phyloP scores from a whole-genome alignment of 2,113 vertebrate species.

The Xiphorhynchus elegans region DNA sequence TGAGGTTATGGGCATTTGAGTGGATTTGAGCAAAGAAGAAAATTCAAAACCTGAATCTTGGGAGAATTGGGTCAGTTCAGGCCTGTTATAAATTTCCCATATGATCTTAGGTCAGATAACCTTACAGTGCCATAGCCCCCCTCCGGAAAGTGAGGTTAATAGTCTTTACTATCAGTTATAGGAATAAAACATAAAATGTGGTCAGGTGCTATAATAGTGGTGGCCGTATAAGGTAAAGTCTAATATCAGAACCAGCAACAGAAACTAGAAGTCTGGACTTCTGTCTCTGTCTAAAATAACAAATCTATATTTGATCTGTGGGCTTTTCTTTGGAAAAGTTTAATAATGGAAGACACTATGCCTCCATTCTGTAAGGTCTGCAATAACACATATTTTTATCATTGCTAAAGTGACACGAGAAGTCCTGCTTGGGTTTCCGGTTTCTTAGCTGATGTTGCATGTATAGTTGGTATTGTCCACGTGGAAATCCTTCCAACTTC shows the following conservation, averaged over 20 bases:
- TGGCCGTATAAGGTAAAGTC: background rate
- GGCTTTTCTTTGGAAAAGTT: background rate
- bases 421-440: background rate
- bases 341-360: background rate
- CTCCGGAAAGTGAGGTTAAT: background rate
- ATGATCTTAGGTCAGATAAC: background rate
- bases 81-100: background rate
- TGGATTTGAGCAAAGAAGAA: background rate
- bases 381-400: constrained; percentile 34
- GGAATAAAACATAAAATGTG: background rate
- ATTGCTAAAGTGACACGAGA: background rate
- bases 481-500: background rate
- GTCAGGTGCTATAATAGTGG: background rate
- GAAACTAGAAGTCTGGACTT: constrained; percentile 2
- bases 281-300: background rate
- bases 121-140: background rate
- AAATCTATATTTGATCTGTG: background rate
- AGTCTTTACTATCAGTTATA: background rate
- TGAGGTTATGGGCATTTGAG: background rate
- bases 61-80: background rate
- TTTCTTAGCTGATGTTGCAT: constrained; percentile 7
- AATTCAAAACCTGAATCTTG: background rate
- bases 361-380: background rate
- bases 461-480: background rate
- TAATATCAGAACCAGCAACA: background rate